Percentiles rank a stretch among this genome's conserved stretches.
phyloP scores from a whole-genome alignment of 2,888 invertebrate genomes.

The Dromius quadrimaculatus region DNA sequence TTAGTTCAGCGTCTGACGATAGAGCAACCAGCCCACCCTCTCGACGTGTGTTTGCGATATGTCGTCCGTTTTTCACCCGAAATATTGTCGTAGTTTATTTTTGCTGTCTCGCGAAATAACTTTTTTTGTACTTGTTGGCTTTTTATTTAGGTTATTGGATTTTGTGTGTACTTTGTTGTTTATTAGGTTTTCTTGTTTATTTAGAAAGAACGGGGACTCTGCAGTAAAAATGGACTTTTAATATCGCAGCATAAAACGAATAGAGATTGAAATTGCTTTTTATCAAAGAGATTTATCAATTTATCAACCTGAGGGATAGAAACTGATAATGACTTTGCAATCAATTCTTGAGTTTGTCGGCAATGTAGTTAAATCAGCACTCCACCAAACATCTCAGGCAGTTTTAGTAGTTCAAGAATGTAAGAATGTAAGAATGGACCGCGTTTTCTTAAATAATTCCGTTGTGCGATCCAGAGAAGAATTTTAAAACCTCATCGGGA shows the following conservation, averaged over 20 bases:
- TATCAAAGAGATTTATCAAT: too few species aligned
- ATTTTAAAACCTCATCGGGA: slow-evolving; percentile 43
- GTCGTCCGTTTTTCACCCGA: slow-evolving; percentile 21
- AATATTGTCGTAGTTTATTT: slow-evolving; percentile 49
- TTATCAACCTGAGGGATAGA: too few species aligned
- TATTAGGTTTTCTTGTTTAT: slow-evolving; percentile 29
- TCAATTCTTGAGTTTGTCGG: too few species aligned
- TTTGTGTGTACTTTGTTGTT: slow-evolving; percentile 35
- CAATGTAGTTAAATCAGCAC: too few species aligned
- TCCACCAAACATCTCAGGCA: too few species aligned
- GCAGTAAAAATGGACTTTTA: too few species aligned
- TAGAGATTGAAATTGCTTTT: too few species aligned
- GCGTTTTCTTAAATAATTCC: slow-evolving; percentile 45
- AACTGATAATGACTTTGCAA: too few species aligned
- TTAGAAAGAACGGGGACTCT: slow-evolving; percentile 5
- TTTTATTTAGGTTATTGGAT: slow-evolving; percentile 48
- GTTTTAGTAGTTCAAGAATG: too few species aligned
- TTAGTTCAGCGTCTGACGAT: not conserved
- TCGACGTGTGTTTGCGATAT: slow-evolving; percentile 38
- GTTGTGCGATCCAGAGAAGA: slow-evolving; percentile 15
- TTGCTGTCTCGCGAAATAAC: slow-evolving; percentile 34
- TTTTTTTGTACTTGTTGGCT: slow-evolving; percentile 44
- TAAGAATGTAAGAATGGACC: slow-evolving; percentile 28
- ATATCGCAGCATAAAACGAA: too few species aligned
- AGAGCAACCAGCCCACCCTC: not conserved